phyloP scores from a whole-genome alignment of 1,140 invertebrate species.

The Holotrichia oblita region DNA sequence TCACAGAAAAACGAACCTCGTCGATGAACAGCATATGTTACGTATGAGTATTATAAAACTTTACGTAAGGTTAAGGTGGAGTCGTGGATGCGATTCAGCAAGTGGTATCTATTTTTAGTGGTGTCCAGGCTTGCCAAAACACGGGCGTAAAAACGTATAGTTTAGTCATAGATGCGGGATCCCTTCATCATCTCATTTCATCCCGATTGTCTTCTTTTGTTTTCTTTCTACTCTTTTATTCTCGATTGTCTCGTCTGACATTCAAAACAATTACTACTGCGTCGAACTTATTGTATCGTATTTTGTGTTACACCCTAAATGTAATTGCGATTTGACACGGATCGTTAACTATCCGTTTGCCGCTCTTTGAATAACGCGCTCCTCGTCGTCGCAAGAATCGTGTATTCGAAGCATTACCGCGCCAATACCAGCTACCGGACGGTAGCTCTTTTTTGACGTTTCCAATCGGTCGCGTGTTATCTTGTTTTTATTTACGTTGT shows the following conservation, averaged over 20 bases:
- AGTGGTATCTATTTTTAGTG: constrained; percentile 51
- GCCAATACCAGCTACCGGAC: background rate
- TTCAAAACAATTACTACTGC: constrained; percentile 2
- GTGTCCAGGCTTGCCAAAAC: constrained; percentile 53
- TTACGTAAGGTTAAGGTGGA: constrained; percentile 48
- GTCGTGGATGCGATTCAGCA: constrained; percentile 43
- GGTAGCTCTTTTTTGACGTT: background rate
- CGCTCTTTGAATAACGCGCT: constrained; percentile 15
- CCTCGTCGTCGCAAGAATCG: background rate
- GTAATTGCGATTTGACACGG: constrained; percentile 3
- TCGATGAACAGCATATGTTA: background rate
- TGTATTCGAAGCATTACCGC: background rate
- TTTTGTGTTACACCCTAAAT: constrained; percentile 4
- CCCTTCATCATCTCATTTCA: constrained; percentile 41
- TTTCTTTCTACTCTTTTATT: background rate
- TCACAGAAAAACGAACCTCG: background rate
- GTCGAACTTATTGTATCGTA: background rate
- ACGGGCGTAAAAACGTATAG: constrained; percentile 45
- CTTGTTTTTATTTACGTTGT: constrained; percentile 16
- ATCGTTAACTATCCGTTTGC: constrained; percentile 14
- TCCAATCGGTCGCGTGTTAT: constrained; percentile 1
- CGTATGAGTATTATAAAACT: constrained; percentile 26
- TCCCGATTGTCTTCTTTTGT: constrained; percentile 42
- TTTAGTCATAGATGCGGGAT: constrained; percentile 54
- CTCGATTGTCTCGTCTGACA: background rate